Conservation (phyloP, 2,113 vertebrate genomes). For the Xenus cinereus region DNA sequence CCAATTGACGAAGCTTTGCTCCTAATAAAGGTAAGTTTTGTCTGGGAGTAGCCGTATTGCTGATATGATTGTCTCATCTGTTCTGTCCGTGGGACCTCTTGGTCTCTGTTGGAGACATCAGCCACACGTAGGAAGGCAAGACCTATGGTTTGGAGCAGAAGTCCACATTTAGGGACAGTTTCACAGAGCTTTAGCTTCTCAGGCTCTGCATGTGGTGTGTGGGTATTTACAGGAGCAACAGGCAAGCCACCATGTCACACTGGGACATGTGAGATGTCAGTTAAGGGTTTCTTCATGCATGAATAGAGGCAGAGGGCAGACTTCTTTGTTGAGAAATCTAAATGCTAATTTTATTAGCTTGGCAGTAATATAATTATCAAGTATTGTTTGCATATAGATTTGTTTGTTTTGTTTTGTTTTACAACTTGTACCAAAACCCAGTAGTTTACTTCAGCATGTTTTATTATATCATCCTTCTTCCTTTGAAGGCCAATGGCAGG, state of each 20-base stretch:
- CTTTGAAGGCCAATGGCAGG: slow-evolving; percentile 90
- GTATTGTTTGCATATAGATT: background rate
- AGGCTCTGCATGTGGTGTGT: background rate
- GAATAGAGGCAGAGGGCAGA: background rate
- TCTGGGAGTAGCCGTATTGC: background rate
- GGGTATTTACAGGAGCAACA: background rate
- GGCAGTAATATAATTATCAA: background rate
- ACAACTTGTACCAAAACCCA: background rate
- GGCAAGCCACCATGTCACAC: background rate
- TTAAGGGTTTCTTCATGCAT: background rate
- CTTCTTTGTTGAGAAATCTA: background rate
- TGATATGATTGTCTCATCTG: background rate
- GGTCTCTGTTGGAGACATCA: background rate
- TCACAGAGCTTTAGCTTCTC: background rate
- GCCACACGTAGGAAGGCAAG: background rate
- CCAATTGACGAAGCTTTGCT: background rate
- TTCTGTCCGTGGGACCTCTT: background rate
- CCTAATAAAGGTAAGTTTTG: background rate
- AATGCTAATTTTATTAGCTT: background rate
- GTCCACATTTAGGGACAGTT: background rate
- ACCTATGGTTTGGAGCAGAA: background rate
- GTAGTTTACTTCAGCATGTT: background rate
- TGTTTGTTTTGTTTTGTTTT: background rate
- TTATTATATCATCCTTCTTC: background rate
- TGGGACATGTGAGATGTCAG: background rate